Evolutionary conservation across 2,797 vertebrate species (phyloP), one percentile per base, ranked within the genome.

Genomic region (Brachyalestes nurse): DNA sequence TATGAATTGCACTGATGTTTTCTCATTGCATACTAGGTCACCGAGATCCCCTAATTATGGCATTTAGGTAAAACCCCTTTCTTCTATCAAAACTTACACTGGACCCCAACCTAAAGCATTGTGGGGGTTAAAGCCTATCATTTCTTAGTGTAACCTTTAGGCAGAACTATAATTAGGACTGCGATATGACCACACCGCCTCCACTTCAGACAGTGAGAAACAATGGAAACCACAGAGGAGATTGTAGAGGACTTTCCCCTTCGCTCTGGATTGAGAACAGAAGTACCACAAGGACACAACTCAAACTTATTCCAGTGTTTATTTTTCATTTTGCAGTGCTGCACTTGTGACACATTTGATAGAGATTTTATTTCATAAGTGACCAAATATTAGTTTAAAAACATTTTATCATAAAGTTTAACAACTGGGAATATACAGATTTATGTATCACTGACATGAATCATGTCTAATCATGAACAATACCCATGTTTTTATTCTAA

Each of bases 241-340:
- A 40, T 40, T 2, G 9, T 6, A 42, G 19, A 66, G 51, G 40
- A 47, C 19, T 47, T 47, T 60, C n/a, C 5, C 6, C 21, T 60
- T 60, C 23, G 7, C 14, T 61, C 25, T 14, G 17, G 45, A 34
- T n/a, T 28, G 8, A 72, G 47, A 64, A 55, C n/a, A 40, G 38
- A 60, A 38, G 19, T 4, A 45, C 64, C 38, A 69, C 17, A 21
- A 38, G 38, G 5, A 61, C 55, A 47, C 6, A 16, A 60, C 38
- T 40, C 55, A 72, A 51, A 70, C 6, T 58, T 10, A 42, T 6
- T 81, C 66, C 80, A 82, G 67, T 82, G 80, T 82, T 82, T 82
- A 81, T 81, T 81, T 28, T 25, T 9, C 34, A 34, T 66, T 23
- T 60, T 81, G 2, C 73, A 53, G n/a, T 40, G 17, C 21, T 67